Evolutionary conservation across 2,113 vertebrate genomes (phyloP).

Genomic region (Vulpes ferrilata): DNA sequence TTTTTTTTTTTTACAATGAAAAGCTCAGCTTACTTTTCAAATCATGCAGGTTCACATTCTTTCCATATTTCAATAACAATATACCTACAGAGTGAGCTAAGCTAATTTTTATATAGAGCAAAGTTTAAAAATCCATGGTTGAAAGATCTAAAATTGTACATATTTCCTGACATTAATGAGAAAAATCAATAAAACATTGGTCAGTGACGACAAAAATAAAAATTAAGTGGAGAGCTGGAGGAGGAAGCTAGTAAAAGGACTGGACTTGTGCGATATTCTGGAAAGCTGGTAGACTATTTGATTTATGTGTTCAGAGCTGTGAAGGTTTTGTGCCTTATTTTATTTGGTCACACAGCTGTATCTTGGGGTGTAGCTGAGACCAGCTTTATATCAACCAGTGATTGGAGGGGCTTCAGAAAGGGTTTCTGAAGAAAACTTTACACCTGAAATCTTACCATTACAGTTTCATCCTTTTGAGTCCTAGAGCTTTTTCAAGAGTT

Average conservation of each 20-base stretch:
- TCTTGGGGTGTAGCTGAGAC: background rate
- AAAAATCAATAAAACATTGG: conserved; percentile 14
- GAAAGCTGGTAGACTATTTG: background rate
- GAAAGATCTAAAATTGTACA: background rate
- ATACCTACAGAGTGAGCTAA: background rate
- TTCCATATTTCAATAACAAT: background rate
- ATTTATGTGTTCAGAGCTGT: background rate
- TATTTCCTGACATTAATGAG: background rate
- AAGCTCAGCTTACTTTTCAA: background rate
- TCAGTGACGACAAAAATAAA: conserved; percentile 27
- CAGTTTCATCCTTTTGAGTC: background rate
- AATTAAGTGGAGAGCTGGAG: background rate
- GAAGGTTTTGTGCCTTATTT: conserved; percentile 28
- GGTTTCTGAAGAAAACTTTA: background rate
- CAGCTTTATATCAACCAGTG: background rate
- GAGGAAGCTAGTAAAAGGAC: background rate
- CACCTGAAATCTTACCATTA: background rate
- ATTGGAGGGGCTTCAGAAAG: background rate
- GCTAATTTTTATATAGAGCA: conserved; percentile 48
- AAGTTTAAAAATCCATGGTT: background rate
- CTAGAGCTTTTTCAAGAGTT: background rate
- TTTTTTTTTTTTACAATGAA: background rate
- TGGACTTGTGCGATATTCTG: background rate
- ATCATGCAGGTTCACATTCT: background rate
- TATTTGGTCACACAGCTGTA: background rate